phyloP scores from a whole-genome alignment of 92 coral and sea anemone species.

The Porites cylindrica region DNA sequence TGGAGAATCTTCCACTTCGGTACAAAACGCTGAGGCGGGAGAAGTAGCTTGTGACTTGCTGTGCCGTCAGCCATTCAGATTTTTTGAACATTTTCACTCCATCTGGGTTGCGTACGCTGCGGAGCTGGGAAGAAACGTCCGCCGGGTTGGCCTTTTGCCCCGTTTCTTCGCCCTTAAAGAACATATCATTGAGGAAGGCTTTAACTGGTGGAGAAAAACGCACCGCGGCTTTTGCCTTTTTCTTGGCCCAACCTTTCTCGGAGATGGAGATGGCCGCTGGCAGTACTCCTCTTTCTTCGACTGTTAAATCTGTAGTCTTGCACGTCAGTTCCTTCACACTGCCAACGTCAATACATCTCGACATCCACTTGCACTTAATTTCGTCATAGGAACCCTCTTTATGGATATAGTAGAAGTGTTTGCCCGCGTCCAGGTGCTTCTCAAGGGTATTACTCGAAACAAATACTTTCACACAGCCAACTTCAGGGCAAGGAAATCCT shows the following conservation, averaged over 20 bases:
- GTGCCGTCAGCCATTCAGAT: slow-evolving; percentile 28
- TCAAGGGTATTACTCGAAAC: no score
- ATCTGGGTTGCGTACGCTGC: slow-evolving; percentile 5
- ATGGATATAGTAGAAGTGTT: no score
- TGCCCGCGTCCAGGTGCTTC: no score
- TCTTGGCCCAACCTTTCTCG: slow-evolving; percentile 31
- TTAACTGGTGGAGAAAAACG: slow-evolving; percentile 17
- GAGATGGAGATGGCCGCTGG: slow-evolving; percentile 5
- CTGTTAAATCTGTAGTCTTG: no score
- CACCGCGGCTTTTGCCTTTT: slow-evolving; percentile 9
- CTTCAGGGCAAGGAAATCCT: no score
- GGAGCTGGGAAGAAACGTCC: slow-evolving; percentile 20
- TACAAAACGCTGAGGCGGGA: slow-evolving; percentile 27
- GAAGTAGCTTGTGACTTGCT: slow-evolving; percentile 34
- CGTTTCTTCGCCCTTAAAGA: slow-evolving; percentile 29
- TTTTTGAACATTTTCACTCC: slow-evolving; percentile 14
- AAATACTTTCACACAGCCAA: no score
- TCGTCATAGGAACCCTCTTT: no score
- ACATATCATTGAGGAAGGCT: background rate
- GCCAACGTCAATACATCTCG: no score
- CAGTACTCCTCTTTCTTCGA: background rate
- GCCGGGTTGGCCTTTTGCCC: slow-evolving; percentile 26
- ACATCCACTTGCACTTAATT: no score
- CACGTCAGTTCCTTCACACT: no score
- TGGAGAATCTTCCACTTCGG: slow-evolving; percentile 9